Evolutionary conservation across 2,888 invertebrate species (phyloP).

Genomic region (Stegana nigrithorax): DNA sequence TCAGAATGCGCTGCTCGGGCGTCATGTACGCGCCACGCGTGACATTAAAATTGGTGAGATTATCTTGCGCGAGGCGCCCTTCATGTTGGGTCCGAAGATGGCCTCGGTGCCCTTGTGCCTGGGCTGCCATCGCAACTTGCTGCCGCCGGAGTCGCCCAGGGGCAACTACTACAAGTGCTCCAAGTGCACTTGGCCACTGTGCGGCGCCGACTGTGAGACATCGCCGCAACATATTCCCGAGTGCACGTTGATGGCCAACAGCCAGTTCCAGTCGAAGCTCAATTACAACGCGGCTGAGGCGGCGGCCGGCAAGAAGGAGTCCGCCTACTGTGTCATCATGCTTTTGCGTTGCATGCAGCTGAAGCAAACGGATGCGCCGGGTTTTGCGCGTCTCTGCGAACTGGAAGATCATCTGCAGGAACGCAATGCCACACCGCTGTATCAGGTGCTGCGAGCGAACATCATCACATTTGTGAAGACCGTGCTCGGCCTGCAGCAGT

Average conservation of each 20-base stretch:
- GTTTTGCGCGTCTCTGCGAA: constrained; percentile 49
- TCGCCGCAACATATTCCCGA: constrained; percentile 72
- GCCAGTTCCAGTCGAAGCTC: constrained; percentile 73
- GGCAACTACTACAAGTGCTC: constrained; percentile 73
- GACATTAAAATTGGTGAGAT: constrained; percentile 78
- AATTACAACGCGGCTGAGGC: constrained; percentile 52
- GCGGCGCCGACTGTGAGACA: constrained; percentile 73
- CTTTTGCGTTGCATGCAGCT: constrained; percentile 76
- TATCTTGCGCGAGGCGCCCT: constrained; percentile 75
- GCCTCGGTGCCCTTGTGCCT: constrained; percentile 74
- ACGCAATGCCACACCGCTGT: constrained; percentile 73
- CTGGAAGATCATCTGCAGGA: constrained; percentile 73
- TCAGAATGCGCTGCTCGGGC: constrained; percentile 72
- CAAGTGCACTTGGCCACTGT: constrained; percentile 78
- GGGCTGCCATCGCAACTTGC: constrained; percentile 72
- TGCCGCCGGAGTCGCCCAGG: constrained; percentile 44
- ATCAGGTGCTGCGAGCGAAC: constrained; percentile 73
- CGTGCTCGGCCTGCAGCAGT: constrained; percentile 70
- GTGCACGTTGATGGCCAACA: constrained; percentile 73
- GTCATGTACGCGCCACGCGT: constrained; percentile 76
- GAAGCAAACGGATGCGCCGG: constrained; percentile 70
- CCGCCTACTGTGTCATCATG: constrained; percentile 76
- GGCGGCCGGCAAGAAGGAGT: constrained; percentile 69
- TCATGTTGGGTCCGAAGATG: constrained; percentile 77
- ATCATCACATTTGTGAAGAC: constrained; percentile 74